These are phyloP conservation scores for Sternarchorhynchus goeldii DNA, from an alignment of 2,797 vertebrate species.

Conservation along the genomic window DNA sequence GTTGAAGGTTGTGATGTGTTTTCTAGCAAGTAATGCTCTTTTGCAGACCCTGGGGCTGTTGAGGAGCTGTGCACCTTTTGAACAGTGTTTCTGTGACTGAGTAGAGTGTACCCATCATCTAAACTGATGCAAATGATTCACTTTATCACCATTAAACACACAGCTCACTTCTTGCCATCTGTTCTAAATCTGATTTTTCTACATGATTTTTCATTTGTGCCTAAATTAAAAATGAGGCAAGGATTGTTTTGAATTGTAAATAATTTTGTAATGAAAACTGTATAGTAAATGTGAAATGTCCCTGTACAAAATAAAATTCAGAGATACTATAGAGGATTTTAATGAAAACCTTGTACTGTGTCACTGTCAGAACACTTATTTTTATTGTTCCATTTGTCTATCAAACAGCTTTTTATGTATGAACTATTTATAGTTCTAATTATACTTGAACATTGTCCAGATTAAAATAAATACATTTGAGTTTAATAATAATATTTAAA, in stretches of 20 bases:
- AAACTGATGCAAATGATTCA: constrained; percentile 27
- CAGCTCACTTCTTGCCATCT: constrained; percentile 28
- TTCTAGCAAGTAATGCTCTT: not conserved
- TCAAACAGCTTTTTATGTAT: not conserved
- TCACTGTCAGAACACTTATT: not conserved
- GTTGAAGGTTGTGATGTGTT: constrained; percentile 26
- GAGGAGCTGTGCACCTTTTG: constrained; percentile 45
- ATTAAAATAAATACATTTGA: not conserved
- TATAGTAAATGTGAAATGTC: constrained; percentile 54
- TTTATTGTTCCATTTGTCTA: not conserved
- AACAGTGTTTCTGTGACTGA: constrained; percentile 49
- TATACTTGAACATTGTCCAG: not conserved
- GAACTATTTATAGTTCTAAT: not conserved
- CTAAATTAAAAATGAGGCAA: constrained; percentile 52
- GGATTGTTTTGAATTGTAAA: constrained; percentile 54
- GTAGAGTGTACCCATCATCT: constrained; percentile 20
- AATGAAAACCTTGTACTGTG: constrained; percentile 12
- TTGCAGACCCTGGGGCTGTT: constrained; percentile 9
- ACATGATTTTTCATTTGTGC: constrained; percentile 48
- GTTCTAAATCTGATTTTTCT: constrained; percentile 47
- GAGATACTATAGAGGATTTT: constrained; percentile 49
- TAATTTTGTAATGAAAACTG: constrained; percentile 62
- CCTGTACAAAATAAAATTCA: constrained; percentile 57
- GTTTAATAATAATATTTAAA: not conserved
- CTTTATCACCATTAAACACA: constrained; percentile 21